Percentiles rank a stretch among this genome's conserved stretches.
Conservation (phyloP, 2,113 vertebrate species). For the Apteryx owenii region DNA sequence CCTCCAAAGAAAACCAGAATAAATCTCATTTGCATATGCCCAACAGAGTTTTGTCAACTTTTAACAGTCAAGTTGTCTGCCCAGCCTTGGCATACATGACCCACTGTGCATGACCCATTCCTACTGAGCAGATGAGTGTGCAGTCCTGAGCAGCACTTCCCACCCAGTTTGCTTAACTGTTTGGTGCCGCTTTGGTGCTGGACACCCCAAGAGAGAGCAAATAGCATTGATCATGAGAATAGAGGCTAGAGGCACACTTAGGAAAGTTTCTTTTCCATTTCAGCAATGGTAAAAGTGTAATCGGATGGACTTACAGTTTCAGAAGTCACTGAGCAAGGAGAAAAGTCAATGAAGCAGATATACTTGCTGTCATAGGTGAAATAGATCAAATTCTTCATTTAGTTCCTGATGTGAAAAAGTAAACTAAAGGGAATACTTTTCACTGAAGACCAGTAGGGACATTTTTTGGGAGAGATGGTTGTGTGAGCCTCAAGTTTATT, state of each 20-base stretch:
- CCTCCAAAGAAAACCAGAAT: background rate
- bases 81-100: background rate
- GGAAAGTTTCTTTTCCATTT: background rate
- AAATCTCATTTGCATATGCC: background rate
- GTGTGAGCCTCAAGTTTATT: background rate
- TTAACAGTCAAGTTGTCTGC: background rate
- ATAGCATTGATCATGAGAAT: background rate
- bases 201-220: background rate
- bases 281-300: background rate
- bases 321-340: background rate
- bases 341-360: background rate
- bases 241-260: accelerated
- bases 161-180: accelerated
- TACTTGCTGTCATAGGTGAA: background rate
- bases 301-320: background rate
- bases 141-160: background rate
- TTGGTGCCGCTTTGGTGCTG: background rate
- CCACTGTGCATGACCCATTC: background rate
- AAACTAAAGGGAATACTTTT: background rate
- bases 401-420: background rate
- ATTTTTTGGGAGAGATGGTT: background rate
- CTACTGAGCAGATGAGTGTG: accelerated
- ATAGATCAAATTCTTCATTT: background rate
- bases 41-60: background rate
- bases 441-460: background rate